These are phyloP conservation scores for Drosophila sp. DNA, from an alignment of 1,140 invertebrate species.

Conservation along the genomic window DNA sequence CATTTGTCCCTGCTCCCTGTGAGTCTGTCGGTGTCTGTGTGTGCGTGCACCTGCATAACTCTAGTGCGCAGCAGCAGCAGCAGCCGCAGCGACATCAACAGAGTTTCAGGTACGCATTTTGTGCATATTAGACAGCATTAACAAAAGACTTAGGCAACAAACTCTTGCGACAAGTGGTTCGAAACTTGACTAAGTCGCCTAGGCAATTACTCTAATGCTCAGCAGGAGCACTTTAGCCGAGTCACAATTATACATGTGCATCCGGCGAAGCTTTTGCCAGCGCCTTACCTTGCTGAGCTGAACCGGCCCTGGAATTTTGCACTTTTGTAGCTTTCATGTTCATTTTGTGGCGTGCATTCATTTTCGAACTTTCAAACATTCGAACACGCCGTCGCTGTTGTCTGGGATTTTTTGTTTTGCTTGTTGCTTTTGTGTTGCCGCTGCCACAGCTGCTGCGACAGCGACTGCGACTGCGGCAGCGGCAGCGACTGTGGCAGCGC, in stretches of 20 bases:
- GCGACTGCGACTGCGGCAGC: conserved; percentile 43
- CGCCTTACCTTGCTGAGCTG: neutral
- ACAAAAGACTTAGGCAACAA: conserved; percentile 76
- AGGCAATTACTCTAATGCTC: neutral
- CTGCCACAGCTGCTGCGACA: conserved; percentile 6
- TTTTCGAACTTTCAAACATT: conserved; percentile 69
- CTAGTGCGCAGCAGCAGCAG: conserved; percentile 28
- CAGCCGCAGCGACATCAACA: neutral
- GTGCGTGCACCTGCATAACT: conserved; percentile 74
- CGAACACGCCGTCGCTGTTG: conserved; percentile 58
- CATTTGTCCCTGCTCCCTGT: conserved; percentile 27
- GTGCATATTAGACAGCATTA: conserved; percentile 13
- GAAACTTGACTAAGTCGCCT: conserved; percentile 36
- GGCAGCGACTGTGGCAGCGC: conserved; percentile 35
- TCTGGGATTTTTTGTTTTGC: conserved; percentile 53
- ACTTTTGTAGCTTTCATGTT: conserved; percentile 54
- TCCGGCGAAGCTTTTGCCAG: neutral
- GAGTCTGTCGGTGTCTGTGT: conserved; percentile 39
- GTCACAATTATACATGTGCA: no score
- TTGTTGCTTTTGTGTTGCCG: conserved; percentile 20
- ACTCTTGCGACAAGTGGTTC: conserved; percentile 36
- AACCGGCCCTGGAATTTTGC: conserved; percentile 65
- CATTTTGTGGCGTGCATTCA: conserved; percentile 75
- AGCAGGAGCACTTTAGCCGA: neutral
- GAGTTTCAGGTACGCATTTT: conserved; percentile 46